Conservation (phyloP, 2,797 vertebrate genomes). For the Phrynocephalus forsythii region DNA sequence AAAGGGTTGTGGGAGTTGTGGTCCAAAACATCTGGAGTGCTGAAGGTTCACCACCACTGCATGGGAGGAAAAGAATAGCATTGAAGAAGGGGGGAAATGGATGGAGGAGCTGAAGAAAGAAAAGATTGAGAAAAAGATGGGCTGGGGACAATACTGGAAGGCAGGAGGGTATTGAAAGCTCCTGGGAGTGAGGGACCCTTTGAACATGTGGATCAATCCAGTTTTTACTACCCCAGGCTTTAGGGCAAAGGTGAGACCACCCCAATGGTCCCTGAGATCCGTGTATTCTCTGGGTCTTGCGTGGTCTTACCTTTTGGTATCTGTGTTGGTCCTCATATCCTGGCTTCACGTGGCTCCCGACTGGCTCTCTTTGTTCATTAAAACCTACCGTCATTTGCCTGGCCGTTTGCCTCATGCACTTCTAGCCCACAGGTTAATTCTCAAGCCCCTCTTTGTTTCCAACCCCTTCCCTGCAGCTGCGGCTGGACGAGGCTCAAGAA, state of each 20-base stretch:
- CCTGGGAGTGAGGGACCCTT: neutral
- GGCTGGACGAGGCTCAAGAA: conserved; percentile 98
- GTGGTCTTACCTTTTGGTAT: neutral
- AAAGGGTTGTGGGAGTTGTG: too few species aligned
- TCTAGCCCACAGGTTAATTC: neutral
- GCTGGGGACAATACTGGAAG: too few species aligned
- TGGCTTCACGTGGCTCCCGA: neutral
- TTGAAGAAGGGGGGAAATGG: neutral
- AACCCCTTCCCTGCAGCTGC: conserved; percentile 81
- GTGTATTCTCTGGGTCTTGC: neutral
- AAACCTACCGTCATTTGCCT: too few species aligned
- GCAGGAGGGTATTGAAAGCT: neutral
- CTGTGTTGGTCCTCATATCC: neutral
- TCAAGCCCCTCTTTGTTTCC: neutral
- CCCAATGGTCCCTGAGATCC: neutral
- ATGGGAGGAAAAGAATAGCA: neutral
- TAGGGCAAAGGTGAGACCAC: too few species aligned
- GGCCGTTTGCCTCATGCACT: too few species aligned
- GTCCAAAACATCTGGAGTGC: too few species aligned
- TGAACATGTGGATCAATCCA: neutral
- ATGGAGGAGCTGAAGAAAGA: neutral
- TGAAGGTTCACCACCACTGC: too few species aligned
- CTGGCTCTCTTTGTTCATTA: neutral
- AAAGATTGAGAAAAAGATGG: neutral
- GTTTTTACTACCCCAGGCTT: neutral